Evolutionary conservation across 2,888 invertebrate species (phyloP), one percentile per base, ranked within the genome.

Genomic region (Watsonalla cultraria): DNA sequence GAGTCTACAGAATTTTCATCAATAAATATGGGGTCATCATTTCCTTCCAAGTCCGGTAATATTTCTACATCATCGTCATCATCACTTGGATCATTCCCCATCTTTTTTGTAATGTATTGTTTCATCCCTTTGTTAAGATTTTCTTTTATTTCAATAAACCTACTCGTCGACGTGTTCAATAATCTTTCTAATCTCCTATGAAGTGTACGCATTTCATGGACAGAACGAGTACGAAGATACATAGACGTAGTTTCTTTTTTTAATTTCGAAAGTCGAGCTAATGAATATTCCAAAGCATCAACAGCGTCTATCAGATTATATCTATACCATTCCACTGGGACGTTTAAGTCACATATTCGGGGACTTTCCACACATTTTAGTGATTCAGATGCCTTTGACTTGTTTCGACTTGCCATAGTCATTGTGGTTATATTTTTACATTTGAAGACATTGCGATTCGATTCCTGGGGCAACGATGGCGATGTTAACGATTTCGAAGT

Each of bases 321-420:
- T 56, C 92, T 86, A 65, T 90, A 93, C 93, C 93, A 93, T 69
- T 93, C 92, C 50, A 91, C 80, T 13, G 91, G 88, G 7, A 86
- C 84, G 57, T 80, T 75, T 45, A 87, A 61, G 66, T 90, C 86
- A 57, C 77, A 77, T 47, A 80, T 70, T 57, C 84, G 74, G 14
- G 66, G 47, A 5, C 66, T 52, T 47, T 64, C 65, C 37, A 61
- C 64, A 37, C 52, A 50, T 54, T 65, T 69, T 15, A 11, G 11
- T 11, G 11, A 11, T 11, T 11, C 11, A 11, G 9, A 5, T 11
- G 42, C 5, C 5, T 42, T 42, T 11, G 42, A 42, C 11, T 5
- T 11, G 24, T 24, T 34, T 14, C 37, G 37, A 49, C 49, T 49
- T 33, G 49, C 5, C 42, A 42, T 42, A 42, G 11, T 42, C 9